These are phyloP conservation scores for Augochlorella aurata DNA, from an alignment of 2,888 invertebrate genomes.

Conservation along the genomic window DNA sequence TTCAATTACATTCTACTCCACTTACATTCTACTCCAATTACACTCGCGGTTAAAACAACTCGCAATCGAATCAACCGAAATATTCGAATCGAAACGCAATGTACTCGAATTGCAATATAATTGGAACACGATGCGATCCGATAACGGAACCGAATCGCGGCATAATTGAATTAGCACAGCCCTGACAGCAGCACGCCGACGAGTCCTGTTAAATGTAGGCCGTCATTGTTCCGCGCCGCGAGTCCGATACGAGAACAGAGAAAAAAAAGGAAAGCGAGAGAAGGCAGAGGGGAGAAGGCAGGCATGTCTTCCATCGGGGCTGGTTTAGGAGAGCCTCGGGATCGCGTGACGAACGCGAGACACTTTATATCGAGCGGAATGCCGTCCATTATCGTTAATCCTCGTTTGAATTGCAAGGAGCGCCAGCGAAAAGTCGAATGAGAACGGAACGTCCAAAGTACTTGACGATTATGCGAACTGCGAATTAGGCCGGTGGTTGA, in stretches of 20 bases:
- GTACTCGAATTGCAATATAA: too few relatives aligned
- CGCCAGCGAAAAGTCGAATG: constrained; percentile 47
- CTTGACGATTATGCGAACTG: constrained; percentile 34
- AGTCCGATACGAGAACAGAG: neutral
- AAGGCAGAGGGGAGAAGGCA: neutral
- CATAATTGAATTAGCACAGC: too few relatives aligned
- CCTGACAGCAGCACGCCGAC: too few relatives aligned
- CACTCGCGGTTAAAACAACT: too few relatives aligned
- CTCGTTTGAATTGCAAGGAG: constrained; percentile 55
- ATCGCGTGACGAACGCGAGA: constrained; percentile 50
- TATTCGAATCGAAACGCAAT: too few relatives aligned
- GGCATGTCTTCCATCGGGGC: constrained; percentile 3
- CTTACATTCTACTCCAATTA: too few relatives aligned
- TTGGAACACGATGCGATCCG: too few relatives aligned
- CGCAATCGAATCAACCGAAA: too few relatives aligned
- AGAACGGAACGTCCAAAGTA: constrained; percentile 41
- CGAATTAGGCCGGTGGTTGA: constrained; percentile 37
- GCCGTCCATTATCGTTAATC: constrained; percentile 48
- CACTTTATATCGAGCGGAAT: constrained; percentile 53
- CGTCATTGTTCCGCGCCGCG: constrained; percentile 20
- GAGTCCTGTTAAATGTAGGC: neutral
- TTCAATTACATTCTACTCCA: too few relatives aligned
- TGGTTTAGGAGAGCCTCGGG: neutral
- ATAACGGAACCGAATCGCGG: too few relatives aligned
- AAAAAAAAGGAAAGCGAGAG: neutral